Conservation (phyloP, 2,113 vertebrate species). For the Oryctolagus cuniculus region mOryCun1.1 NC_091434.1:148371501-148372000, state of each 20-base stretch:
- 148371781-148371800: background rate
- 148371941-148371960: slow-evolving; percentile 40
- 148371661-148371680: background rate
- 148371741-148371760: slow-evolving; percentile 29
- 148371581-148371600: slow-evolving; percentile 44
- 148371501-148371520: slow-evolving; percentile 19
- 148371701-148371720: background rate
- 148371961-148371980: slow-evolving; percentile 25
- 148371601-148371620: background rate
- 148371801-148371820: background rate
- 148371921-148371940: background rate
- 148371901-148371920: background rate
- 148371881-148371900: background rate
- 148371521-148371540: background rate
- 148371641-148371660: background rate
- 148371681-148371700: background rate
- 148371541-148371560: background rate
- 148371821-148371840: background rate
- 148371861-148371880: background rate
- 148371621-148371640: slow-evolving; percentile 26
- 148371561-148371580: background rate
- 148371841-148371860: background rate
- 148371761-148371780: background rate
- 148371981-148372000: background rate
- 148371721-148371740: background rate